Percentiles rank a stretch among this genome's conserved stretches.
Evolutionary conservation across 2,888 invertebrate genomes (phyloP).

Genomic region (Hydropsyche betteni): DNA sequence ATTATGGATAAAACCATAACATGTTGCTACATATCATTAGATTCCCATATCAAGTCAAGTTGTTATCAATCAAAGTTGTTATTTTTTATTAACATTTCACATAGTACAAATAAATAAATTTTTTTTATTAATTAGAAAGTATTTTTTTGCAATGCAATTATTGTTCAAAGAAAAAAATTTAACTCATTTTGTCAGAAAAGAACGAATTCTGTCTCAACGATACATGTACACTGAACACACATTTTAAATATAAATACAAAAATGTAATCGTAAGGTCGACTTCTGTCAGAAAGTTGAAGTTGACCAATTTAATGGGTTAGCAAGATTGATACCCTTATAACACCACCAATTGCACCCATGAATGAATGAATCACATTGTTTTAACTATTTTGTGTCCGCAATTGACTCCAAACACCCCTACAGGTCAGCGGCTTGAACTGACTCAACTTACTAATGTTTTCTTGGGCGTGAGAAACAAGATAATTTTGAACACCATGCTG

Average conservation of each 20-base stretch:
- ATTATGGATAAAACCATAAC: not conserved
- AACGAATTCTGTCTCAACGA: not conserved
- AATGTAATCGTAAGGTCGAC: slow-evolving; percentile 30
- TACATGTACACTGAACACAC: not conserved
- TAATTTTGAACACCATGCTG: slow-evolving; percentile 29
- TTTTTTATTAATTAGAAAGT: not conserved
- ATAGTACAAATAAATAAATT: not conserved
- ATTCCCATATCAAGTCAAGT: not conserved
- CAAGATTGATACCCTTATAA: slow-evolving; percentile 42
- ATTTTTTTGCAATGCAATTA: too few relatives aligned
- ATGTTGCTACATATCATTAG: not conserved
- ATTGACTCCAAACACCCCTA: slow-evolving; percentile 32
- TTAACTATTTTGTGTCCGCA: slow-evolving; percentile 23
- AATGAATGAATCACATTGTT: slow-evolving; percentile 27
- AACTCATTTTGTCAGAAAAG: not conserved
- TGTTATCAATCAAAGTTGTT: too few relatives aligned
- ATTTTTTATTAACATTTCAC: not conserved
- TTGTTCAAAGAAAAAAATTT: not conserved
- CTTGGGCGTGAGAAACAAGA: slow-evolving; percentile 41
- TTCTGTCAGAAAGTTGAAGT: slow-evolving; percentile 38
- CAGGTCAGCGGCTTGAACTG: slow-evolving; percentile 36
- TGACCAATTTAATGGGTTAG: slow-evolving; percentile 50
- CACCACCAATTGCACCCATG: slow-evolving; percentile 33
- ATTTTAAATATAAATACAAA: not conserved
- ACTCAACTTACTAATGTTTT: slow-evolving; percentile 6